phyloP scores from a whole-genome alignment of 2,797 vertebrate genomes.

The Hemibagrus guttatus region DNA sequence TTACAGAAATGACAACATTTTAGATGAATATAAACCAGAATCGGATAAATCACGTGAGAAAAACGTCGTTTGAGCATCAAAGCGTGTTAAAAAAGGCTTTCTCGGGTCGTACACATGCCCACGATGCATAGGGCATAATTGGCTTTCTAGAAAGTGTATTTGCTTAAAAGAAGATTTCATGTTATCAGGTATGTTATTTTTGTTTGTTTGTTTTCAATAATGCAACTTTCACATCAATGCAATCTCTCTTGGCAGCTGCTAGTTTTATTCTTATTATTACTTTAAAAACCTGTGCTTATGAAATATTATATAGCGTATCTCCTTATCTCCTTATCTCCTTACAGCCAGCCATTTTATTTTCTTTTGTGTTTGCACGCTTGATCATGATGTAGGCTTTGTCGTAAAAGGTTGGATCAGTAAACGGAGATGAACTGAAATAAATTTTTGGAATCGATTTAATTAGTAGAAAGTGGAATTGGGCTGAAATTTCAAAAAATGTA shows the following conservation, averaged over 20 bases:
- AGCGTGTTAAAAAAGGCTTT: not conserved
- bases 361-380: not conserved
- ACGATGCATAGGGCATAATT: not conserved
- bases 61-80: not conserved
- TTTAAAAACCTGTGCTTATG: not conserved
- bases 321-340: not conserved
- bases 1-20: not conserved
- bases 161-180: not conserved
- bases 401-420: constrained; percentile 14
- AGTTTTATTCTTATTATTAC: not conserved
- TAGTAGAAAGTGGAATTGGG: not conserved
- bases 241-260: constrained; percentile 39
- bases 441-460: not conserved
- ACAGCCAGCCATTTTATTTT: not conserved
- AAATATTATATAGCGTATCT: not conserved
- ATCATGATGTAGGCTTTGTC: not conserved
- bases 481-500: not conserved
- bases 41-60: not conserved
- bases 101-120: not conserved
- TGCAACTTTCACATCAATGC: constrained; percentile 42
- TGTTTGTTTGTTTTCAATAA: not conserved
- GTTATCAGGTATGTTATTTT: not conserved
- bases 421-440: not conserved
- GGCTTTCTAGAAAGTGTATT: not conserved
- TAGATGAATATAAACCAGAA: not conserved